phyloP scores from a whole-genome alignment of 2,797 vertebrate species.

The Dendrocincla fuliginosa region DNA sequence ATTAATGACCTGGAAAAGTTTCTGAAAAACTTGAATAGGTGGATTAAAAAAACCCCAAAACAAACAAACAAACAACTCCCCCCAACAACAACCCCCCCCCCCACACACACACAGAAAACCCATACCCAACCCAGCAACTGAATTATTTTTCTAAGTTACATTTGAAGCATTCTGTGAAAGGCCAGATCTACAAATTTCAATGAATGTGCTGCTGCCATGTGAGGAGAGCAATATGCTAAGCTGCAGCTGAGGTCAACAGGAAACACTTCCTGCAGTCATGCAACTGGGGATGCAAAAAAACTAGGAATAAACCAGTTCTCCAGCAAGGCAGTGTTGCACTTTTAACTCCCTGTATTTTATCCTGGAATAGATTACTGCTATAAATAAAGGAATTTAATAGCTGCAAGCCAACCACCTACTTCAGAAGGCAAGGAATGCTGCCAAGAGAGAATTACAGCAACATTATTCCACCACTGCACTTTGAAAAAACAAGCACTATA shows the following conservation, averaged over 20 bases:
- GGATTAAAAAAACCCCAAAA: neutral
- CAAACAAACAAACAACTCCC: no score
- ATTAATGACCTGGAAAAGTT: neutral
- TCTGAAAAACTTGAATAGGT: neutral
- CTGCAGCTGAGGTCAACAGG: neutral
- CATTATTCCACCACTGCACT: neutral
- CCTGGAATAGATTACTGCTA: neutral
- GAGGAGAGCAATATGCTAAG: neutral
- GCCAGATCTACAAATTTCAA: neutral
- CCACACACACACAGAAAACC: no score
- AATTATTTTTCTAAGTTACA: neutral
- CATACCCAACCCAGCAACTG: neutral
- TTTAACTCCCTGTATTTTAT: neutral
- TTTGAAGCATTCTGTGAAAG: neutral
- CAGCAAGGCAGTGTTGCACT: neutral
- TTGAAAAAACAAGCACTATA: neutral
- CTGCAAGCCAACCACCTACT: constrained; percentile 26
- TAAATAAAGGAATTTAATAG: constrained; percentile 35
- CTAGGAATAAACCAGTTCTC: neutral
- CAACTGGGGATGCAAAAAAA: neutral
- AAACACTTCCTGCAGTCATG: neutral
- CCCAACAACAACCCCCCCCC: accelerated
- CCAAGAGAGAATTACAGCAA: neutral
- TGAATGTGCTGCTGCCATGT: accelerated
- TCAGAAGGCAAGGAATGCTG: neutral